phyloP scores from a whole-genome alignment of 2,797 vertebrate species.

The Triplophysa yarkandensis region DNA sequence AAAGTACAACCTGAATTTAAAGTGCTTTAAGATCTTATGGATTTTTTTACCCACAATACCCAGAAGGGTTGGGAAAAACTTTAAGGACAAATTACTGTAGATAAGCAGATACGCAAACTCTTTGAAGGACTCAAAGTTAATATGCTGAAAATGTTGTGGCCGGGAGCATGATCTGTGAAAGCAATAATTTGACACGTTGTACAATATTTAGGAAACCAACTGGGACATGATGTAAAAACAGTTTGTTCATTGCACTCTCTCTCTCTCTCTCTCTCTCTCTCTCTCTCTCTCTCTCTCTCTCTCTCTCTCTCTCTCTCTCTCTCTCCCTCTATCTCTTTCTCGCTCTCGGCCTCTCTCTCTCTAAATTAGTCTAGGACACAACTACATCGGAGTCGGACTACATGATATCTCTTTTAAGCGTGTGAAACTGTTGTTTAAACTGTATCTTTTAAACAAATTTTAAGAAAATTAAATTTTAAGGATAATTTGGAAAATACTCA shows the following conservation, averaged over 20 bases:
- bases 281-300: slow-evolving; percentile 3
- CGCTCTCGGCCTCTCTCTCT: not conserved
- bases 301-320: not conserved
- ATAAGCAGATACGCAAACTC: slow-evolving; percentile 50
- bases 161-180: slow-evolving; percentile 42
- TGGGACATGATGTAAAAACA: slow-evolving; percentile 13
- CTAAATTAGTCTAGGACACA: not conserved
- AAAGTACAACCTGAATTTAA: slow-evolving; percentile 38
- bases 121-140: slow-evolving; percentile 47
- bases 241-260: slow-evolving; percentile 26
- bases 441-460: no score
- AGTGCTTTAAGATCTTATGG: slow-evolving; percentile 40
- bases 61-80: slow-evolving; percentile 37
- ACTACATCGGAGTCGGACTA: no score
- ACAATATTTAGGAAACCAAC: slow-evolving; percentile 36
- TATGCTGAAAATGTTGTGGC: slow-evolving; percentile 45
- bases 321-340: no score
- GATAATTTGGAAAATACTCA: no score
- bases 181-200: slow-evolving; percentile 46
- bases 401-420: no score
- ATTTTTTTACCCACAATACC: slow-evolving; percentile 47
- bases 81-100: slow-evolving; percentile 50
- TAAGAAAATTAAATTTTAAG: no score
- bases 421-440: no score
- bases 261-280: slow-evolving; percentile 2